Conservation (phyloP, 2,113 vertebrate genomes). For the Brienomyrus brachyistius region DNA sequence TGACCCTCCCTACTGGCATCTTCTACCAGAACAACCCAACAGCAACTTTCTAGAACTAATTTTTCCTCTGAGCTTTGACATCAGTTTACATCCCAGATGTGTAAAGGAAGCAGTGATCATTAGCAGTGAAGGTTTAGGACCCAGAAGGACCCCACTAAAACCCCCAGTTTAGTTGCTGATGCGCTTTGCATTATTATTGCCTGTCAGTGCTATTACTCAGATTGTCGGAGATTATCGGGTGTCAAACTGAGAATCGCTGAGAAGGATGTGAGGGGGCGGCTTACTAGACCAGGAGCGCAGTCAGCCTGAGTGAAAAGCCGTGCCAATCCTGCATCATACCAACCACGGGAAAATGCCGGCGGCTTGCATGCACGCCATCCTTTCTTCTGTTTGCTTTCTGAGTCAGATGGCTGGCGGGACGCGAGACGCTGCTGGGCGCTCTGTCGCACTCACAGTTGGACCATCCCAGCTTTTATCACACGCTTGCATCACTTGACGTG, state of each 20-base stretch:
- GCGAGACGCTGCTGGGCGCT: background rate
- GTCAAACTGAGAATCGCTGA: conserved; percentile 4
- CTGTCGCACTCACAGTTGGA: background rate
- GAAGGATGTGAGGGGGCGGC: conserved; percentile 14
- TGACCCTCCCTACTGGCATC: background rate
- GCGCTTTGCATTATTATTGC: background rate
- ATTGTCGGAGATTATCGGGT: background rate
- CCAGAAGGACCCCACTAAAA: background rate
- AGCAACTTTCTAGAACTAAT: background rate
- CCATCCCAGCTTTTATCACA: background rate
- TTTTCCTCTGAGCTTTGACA: background rate
- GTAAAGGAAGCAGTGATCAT: background rate
- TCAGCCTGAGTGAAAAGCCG: no score
- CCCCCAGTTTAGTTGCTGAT: background rate
- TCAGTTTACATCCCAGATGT: background rate
- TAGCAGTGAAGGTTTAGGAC: background rate
- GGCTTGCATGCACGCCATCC: background rate
- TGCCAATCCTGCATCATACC: background rate
- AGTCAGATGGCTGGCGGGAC: background rate
- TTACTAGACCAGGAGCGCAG: background rate
- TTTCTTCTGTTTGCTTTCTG: background rate
- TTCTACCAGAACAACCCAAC: background rate
- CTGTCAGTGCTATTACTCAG: background rate
- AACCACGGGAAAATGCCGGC: background rate
- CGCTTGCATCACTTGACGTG: background rate